Evolutionary conservation across 2,797 vertebrate species (phyloP).

Genomic region (Manis javanica): DNA sequence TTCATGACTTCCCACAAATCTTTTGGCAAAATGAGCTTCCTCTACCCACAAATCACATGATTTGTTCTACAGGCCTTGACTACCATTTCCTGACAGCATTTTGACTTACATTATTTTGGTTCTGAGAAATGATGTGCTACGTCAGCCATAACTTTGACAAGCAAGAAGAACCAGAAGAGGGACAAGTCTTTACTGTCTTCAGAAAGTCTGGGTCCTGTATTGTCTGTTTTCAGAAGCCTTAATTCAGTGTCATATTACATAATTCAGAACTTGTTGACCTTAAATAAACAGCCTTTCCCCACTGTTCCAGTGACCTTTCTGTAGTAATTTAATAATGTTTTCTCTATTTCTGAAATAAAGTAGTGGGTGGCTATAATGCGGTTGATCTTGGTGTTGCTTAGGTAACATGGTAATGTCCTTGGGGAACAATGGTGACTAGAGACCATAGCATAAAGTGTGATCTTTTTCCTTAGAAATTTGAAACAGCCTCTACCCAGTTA

Average conservation of each 20-base stretch:
- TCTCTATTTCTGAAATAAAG: conserved; percentile 7
- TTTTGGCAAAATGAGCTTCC: not conserved
- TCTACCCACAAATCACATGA: not conserved
- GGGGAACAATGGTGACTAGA: not conserved
- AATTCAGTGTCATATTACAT: not conserved
- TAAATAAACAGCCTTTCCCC: not conserved
- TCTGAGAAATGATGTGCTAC: conserved; percentile 1
- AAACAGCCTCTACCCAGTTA: not conserved
- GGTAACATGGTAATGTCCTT: not conserved
- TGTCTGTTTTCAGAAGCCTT: not conserved
- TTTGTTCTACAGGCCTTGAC: not conserved
- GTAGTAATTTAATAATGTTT: not conserved
- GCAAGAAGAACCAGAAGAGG: not conserved
- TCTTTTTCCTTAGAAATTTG: not conserved
- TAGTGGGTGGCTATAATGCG: not conserved
- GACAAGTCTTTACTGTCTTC: not conserved
- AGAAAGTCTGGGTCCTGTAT: not conserved
- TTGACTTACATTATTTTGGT: not conserved
- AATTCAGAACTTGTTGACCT: conserved; percentile 23
- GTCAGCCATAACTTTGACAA: not conserved
- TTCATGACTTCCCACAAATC: not conserved
- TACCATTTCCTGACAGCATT: not conserved
- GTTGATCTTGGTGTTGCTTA: conserved; percentile 35
- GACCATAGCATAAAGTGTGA: not conserved
- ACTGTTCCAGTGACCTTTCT: not conserved